A percentile compares a stretch with the other conserved stretches of the same genome.
phyloP scores from a whole-genome alignment of 2,888 invertebrate species.

The Callyntrura sp. region DNA sequence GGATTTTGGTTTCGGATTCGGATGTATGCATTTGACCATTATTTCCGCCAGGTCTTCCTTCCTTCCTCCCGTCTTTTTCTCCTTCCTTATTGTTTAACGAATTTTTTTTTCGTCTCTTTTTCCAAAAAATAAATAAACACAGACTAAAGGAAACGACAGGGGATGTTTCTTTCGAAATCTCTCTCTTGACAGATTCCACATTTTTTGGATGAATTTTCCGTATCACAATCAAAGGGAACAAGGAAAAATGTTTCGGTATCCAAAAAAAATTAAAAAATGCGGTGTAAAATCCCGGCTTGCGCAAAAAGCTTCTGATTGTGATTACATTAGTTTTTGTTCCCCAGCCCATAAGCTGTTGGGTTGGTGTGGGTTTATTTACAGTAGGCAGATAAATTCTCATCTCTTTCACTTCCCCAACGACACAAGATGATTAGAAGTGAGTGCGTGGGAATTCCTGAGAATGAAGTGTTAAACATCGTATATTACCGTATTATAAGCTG shows the following conservation, averaged over 20 bases:
- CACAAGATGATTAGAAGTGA: constrained; percentile 54
- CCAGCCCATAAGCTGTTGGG: too few relatives aligned
- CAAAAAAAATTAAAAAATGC: constrained; percentile 17
- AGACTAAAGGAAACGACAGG: constrained; percentile 12
- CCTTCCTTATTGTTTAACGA: constrained; percentile 52
- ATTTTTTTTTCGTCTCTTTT: constrained; percentile 18
- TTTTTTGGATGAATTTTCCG: constrained; percentile 34
- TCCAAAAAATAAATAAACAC: constrained; percentile 54
- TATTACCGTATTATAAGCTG: constrained; percentile 45
- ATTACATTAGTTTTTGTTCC: neutral
- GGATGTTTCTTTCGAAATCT: constrained; percentile 54
- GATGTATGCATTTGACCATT: neutral
- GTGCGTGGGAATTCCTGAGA: constrained; percentile 76
- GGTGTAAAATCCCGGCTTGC: constrained; percentile 37
- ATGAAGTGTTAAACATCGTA: constrained; percentile 73
- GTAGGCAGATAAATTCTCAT: constrained; percentile 2
- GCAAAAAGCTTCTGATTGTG: neutral
- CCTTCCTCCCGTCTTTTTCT: constrained; percentile 65
- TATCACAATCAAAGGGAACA: constrained; percentile 13
- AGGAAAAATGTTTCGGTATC: constrained; percentile 9
- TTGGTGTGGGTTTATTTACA: neutral
- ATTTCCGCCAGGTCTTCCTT: constrained; percentile 60
- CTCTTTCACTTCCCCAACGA: constrained; percentile 28
- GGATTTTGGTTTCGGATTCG: neutral
- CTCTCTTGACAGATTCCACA: constrained; percentile 56